Percentiles rank a stretch among this genome's conserved stretches.
Evolutionary conservation across 2,888 invertebrate genomes (phyloP).

Genomic region (Electrophaes corylata): DNA sequence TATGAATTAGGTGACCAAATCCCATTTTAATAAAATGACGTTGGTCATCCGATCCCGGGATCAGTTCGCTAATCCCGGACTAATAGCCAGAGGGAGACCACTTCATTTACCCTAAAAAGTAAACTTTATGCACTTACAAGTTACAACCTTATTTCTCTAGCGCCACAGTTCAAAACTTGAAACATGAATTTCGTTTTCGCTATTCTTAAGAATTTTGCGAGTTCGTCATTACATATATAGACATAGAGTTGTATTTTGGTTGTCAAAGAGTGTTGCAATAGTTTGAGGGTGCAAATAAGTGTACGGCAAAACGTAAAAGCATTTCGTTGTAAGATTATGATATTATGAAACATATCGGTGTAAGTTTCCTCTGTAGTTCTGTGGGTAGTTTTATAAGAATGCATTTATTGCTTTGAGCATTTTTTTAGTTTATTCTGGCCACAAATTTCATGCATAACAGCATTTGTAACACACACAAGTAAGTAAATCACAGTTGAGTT

Average conservation of each 20-base stretch:
- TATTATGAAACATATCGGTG: conserved; percentile 68
- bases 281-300: conserved; percentile 66
- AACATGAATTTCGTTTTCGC: not conserved
- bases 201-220: not conserved
- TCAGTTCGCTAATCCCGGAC: conserved; percentile 78
- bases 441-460: no score
- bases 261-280: conserved; percentile 38
- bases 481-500: no score
- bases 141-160: conserved; percentile 31
- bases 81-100: conserved; percentile 68
- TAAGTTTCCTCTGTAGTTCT: conserved; percentile 58
- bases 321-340: conserved; percentile 83
- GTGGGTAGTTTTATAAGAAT: conserved; percentile 56
- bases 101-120: conserved; percentile 45
- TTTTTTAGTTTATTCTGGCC: not conserved
- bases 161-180: conserved; percentile 16
- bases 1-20: conserved; percentile 76
- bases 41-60: conserved; percentile 78
- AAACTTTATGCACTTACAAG: conserved; percentile 27
- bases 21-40: conserved; percentile 75
- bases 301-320: conserved; percentile 75
- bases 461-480: no score
- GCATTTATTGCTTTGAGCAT: conserved; percentile 44
- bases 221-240: not conserved
- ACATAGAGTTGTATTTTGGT: conserved; percentile 45